A percentile compares a stretch with the other conserved stretches of the same genome.
Conservation (phyloP, 2,888 invertebrate species). For the Girardia tigrina region DNA sequence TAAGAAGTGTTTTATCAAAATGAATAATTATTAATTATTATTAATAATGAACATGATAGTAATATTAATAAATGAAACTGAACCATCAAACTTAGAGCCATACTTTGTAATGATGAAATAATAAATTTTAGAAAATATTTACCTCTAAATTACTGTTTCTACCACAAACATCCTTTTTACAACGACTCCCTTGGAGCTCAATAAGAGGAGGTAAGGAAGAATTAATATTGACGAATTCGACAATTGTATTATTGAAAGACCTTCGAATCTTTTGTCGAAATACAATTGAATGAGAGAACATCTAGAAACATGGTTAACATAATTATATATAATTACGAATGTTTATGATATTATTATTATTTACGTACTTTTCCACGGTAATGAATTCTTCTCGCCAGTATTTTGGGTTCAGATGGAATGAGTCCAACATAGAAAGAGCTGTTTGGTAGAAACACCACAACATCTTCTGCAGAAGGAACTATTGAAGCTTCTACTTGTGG, state of each 20-base stretch:
- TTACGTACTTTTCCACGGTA: not conserved
- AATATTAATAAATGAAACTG: too few species aligned
- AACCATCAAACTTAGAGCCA: too few species aligned
- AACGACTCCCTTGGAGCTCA: not conserved
- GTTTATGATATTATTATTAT: too few species aligned
- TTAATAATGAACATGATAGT: too few species aligned
- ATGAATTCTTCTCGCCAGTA: not conserved
- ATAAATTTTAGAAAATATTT: too few species aligned
- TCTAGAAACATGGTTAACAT: not conserved
- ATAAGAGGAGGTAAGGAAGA: not conserved
- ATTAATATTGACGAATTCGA: not conserved
- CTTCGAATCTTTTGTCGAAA: not conserved
- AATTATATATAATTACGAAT: too few species aligned
- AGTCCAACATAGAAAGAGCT: not conserved
- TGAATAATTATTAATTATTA: too few species aligned
- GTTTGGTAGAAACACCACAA: not conserved
- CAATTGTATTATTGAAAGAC: not conserved
- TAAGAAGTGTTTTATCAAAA: too few species aligned
- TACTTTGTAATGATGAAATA: too few species aligned
- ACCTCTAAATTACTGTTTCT: not conserved
- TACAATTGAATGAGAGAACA: not conserved
- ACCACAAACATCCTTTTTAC: not conserved
- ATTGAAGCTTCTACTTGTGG: not conserved
- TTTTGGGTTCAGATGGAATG: not conserved
- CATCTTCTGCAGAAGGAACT: not conserved